A percentile compares a stretch with the other conserved stretches of the same genome.
These are phyloP conservation scores for Sinocyclocheilus maitianheensis DNA, from an alignment of 2,113 vertebrate species.

Conservation along the genomic window DNA sequence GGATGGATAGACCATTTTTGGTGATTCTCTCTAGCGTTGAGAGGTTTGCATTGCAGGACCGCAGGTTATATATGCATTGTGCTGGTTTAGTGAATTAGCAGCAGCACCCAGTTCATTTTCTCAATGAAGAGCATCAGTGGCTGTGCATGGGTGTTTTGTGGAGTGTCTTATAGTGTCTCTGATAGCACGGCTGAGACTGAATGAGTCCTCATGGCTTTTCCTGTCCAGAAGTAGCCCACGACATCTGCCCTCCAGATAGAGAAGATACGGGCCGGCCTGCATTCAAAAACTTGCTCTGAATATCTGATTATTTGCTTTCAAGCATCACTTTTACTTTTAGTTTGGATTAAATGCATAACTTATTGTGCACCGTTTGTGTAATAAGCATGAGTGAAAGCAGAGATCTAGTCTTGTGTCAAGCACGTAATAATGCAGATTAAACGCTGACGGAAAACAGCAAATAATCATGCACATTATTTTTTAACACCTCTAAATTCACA, in stretches of 20 bases:
- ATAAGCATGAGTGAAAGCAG: background rate
- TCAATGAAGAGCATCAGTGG: background rate
- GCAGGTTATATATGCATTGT: background rate
- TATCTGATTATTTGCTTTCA: too few species aligned
- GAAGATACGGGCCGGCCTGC: background rate
- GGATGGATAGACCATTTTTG: too few species aligned
- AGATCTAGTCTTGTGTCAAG: background rate
- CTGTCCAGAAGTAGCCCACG: background rate
- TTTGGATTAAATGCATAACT: background rate
- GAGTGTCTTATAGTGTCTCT: background rate
- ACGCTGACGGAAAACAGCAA: too few species aligned
- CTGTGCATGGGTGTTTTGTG: slow-evolving; percentile 7
- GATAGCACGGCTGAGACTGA: background rate
- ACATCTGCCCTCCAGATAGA: slow-evolving; percentile 3
- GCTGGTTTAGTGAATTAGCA: background rate
- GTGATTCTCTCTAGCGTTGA: too few species aligned
- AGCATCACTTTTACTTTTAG: background rate
- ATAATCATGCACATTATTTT: background rate
- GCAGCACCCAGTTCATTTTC: background rate
- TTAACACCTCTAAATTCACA: slow-evolving; percentile 1
- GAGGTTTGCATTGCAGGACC: background rate
- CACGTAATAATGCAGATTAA: too few species aligned
- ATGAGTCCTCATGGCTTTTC: background rate
- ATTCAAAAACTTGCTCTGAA: slow-evolving; percentile 12
- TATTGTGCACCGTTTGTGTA: background rate